Conservation (phyloP, 1,140 invertebrate genomes). For the Drosophila sp. region DNA sequence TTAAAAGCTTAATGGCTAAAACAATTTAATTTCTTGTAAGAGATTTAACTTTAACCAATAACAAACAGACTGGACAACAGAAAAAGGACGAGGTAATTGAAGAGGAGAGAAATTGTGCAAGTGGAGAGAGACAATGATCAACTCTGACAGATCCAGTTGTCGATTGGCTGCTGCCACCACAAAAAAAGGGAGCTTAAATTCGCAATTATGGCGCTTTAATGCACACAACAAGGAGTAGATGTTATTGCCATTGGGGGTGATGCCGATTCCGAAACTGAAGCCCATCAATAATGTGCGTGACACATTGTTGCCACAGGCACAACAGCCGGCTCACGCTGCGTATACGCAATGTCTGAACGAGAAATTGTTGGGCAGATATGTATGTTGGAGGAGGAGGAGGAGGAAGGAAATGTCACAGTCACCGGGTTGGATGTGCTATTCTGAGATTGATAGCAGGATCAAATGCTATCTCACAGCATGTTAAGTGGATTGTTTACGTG, state of each 20-base stretch:
- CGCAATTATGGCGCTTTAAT: conserved; percentile 78
- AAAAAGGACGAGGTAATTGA: not conserved
- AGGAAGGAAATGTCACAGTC: conserved; percentile 5
- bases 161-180: conserved; percentile 27
- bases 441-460: conserved; percentile 74
- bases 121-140: conserved; percentile 36
- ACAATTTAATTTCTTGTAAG: conserved; percentile 37
- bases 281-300: conserved; percentile 70
- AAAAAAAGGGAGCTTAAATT: conserved; percentile 53
- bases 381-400: not conserved
- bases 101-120: not conserved
- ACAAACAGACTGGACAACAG: conserved; percentile 2
- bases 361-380: not conserved
- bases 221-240: conserved; percentile 49
- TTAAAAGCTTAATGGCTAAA: conserved; percentile 48
- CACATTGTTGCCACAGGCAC: conserved; percentile 59
- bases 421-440: conserved; percentile 23
- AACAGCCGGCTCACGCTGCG: conserved; percentile 30
- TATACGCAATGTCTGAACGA: conserved; percentile 52
- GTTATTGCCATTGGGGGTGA: conserved; percentile 63
- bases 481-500: conserved; percentile 75
- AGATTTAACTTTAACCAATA: conserved; percentile 39
- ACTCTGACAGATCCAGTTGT: conserved; percentile 21
- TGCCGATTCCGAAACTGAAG: conserved; percentile 39
- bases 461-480: conserved; percentile 74